Evolutionary conservation across 2,888 invertebrate genomes (phyloP), one percentile per base, ranked within the genome.

Genomic region (Calephelis perditalis): DNA sequence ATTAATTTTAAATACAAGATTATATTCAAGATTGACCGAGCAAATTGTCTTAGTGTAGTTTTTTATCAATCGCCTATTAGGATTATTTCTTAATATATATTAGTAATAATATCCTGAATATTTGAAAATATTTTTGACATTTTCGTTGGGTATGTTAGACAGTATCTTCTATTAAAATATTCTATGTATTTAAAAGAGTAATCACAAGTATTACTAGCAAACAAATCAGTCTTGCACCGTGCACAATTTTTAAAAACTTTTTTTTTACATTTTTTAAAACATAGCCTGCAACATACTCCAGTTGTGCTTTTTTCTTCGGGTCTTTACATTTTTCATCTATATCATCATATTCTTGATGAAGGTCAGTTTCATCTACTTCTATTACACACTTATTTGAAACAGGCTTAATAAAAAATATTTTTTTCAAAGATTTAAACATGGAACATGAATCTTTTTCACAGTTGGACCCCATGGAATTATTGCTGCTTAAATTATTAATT

Each of bases 371-470:
- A 37, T 56, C 56, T 12, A 56, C 37, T 37, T 56, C 56, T 12
- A n/a, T 12, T 7, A 40, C 37, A 11, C 12, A 11, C 37, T 12
- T 40, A n/a, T 36, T n/a, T 36, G n/a, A 5, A n/a, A 12, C 15
- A 44, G 40, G 10, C 40, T 43, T 43, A 40, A 9, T 43, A 10
- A 44, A 12, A 26, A 56, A 56, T 12, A 44, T 12, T 12, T 12
- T 47, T 15, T 47, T 47, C 12, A 47, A 15, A 7, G 47, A 47
- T 47, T 47, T 26, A 56, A 43, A 26, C 11, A 56, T 15, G 3
- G 5, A 15, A 43, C 43, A 56, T 8, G 43, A 56, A 56, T 56
- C 56, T 37, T 56, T 56, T 56, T 43, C 56, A 15, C 56, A 43
- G 26, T 56, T 56, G 40, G 43, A 43, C 12, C 56, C 56, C 40